Conservation (phyloP, 2,888 invertebrate species). For the Caradrina kadenii region DNA sequence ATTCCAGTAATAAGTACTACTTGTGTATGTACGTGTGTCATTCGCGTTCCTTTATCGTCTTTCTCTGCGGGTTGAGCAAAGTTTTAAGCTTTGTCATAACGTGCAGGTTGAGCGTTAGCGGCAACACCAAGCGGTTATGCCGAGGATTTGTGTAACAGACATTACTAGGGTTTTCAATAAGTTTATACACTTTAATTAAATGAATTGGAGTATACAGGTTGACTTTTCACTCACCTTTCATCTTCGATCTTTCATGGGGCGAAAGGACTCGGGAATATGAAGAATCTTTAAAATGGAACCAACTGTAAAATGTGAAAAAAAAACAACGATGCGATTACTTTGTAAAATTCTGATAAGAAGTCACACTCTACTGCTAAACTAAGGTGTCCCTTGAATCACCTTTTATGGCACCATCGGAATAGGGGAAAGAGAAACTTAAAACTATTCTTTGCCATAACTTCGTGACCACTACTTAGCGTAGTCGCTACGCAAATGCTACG, state of each 20-base stretch:
- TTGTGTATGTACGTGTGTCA: conserved; percentile 44
- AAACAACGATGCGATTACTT: too few species aligned
- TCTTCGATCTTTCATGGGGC: too few species aligned
- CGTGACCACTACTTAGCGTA: neutral
- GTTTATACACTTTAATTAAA: too few species aligned
- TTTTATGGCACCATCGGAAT: neutral
- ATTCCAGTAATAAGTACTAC: conserved; percentile 50
- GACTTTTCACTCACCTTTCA: too few species aligned
- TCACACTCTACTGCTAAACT: too few species aligned
- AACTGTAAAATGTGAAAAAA: too few species aligned
- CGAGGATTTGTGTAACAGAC: conserved; percentile 11
- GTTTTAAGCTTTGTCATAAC: conserved; percentile 45
- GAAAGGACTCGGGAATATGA: too few species aligned
- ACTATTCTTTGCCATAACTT: neutral
- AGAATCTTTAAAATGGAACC: too few species aligned
- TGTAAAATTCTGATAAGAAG: too few species aligned
- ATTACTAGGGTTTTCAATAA: conserved; percentile 14
- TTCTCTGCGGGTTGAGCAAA: conserved; percentile 31
- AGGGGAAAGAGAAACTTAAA: neutral
- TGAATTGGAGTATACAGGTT: too few species aligned
- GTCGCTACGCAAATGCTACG: conserved; percentile 28
- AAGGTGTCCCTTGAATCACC: neutral
- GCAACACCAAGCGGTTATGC: conserved; percentile 14
- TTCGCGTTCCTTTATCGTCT: conserved; percentile 51
- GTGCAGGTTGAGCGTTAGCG: conserved; percentile 13